These are phyloP conservation scores for Caenorhabditis sp. DNA, from an alignment of 2,888 invertebrate species.

Conservation along the genomic window DNA sequence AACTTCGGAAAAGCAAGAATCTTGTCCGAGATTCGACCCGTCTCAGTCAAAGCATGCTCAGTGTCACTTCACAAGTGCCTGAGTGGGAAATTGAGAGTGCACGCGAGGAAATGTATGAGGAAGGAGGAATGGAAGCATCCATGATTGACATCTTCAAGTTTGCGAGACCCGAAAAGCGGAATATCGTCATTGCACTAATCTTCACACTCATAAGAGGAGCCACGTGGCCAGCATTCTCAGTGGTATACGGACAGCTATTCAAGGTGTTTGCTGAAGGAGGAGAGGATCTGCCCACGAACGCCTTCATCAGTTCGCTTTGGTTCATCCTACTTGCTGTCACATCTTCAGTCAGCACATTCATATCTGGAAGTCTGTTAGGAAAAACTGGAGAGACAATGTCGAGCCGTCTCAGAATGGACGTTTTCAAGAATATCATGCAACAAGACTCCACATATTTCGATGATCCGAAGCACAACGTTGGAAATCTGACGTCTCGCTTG, in stretches of 20 bases:
- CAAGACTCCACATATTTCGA: constrained; percentile 81
- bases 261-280: constrained; percentile 51
- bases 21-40: constrained; percentile 49
- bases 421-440: constrained; percentile 78
- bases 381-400: constrained; percentile 68
- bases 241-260: constrained; percentile 75
- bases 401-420: constrained; percentile 76
- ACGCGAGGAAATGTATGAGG: constrained; percentile 65
- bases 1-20: constrained; percentile 27
- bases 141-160: constrained; percentile 68
- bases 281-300: constrained; percentile 13
- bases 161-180: constrained; percentile 60
- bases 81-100: constrained; percentile 61
- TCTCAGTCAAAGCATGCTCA: constrained; percentile 58
- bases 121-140: constrained; percentile 66
- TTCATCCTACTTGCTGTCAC: constrained; percentile 59
- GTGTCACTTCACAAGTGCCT: constrained; percentile 50
- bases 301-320: constrained; percentile 57
- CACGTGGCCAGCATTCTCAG: constrained; percentile 74
- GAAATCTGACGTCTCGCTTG: constrained; percentile 79
- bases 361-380: constrained; percentile 66
- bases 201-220: constrained; percentile 68
- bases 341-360: constrained; percentile 62
- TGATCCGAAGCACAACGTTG: constrained; percentile 79
- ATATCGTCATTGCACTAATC: constrained; percentile 63